A percentile compares a stretch with the other conserved stretches of the same genome.
Evolutionary conservation across 2,888 invertebrate species (phyloP).

Genomic region (Ormyrus thymus): DNA sequence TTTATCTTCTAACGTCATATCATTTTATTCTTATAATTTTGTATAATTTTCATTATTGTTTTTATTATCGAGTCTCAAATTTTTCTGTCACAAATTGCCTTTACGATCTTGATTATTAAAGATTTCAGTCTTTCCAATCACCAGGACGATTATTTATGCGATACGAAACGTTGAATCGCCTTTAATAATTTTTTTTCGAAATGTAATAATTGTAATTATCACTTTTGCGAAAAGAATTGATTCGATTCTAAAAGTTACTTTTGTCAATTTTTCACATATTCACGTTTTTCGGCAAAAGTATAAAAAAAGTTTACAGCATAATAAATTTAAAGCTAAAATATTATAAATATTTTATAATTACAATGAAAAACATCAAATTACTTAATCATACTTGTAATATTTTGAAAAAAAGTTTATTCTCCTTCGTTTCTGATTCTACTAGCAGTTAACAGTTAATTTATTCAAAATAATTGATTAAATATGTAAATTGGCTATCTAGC

Average conservation of each 20-base stretch:
- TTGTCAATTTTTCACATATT: too few species aligned
- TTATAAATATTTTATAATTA: conserved; percentile 5
- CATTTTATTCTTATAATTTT: conserved; percentile 34
- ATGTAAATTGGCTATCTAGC: background rate
- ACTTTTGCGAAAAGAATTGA: too few species aligned
- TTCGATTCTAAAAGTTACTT: too few species aligned
- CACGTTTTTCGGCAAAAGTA: too few species aligned
- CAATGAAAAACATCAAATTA: conserved; percentile 22
- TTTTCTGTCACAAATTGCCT: conserved; percentile 18
- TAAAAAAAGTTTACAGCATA: too few species aligned
- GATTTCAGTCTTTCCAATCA: conserved; percentile 54
- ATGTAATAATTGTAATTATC: too few species aligned
- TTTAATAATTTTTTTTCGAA: background rate
- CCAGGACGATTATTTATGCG: conserved; percentile 33
- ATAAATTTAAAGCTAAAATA: too few species aligned
- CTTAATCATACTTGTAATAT: background rate
- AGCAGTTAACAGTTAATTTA: too few species aligned
- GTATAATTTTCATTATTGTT: conserved; percentile 34
- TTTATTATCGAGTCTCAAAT: conserved; percentile 36
- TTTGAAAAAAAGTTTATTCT: background rate
- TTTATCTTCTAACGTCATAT: conserved; percentile 38
- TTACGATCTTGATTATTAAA: conserved; percentile 30
- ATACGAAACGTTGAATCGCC: conserved; percentile 29
- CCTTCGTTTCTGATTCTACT: too few species aligned
- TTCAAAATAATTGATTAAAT: background rate